Conservation (phyloP, 2,113 vertebrate species). For the Amblyornis subalaris region DNA sequence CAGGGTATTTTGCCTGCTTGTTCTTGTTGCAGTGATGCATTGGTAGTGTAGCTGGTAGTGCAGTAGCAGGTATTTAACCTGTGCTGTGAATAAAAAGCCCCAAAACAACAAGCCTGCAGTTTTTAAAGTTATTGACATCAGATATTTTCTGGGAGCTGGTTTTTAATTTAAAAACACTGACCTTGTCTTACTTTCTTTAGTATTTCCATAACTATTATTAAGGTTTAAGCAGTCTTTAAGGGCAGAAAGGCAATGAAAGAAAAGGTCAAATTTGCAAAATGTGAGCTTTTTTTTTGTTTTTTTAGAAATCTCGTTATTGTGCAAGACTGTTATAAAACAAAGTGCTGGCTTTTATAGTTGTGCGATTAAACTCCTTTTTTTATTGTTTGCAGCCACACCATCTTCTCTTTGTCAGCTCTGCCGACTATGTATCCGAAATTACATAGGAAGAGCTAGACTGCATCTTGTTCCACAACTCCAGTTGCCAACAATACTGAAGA, state of each 20-base stretch:
- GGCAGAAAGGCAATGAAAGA: not conserved
- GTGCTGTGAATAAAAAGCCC: not conserved
- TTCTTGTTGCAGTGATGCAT: not conserved
- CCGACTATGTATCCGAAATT: constrained; percentile 83
- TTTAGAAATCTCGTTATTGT: not conserved
- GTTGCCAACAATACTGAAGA: constrained; percentile 83
- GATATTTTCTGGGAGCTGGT: not conserved
- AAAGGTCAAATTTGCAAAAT: not conserved
- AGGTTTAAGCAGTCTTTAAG: not conserved
- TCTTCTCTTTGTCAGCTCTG: constrained; percentile 87
- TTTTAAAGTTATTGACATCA: not conserved
- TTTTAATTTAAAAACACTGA: not conserved
- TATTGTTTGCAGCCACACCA: constrained; percentile 77
- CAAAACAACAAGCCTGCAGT: not conserved
- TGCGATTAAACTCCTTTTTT: not conserved
- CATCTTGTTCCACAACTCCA: constrained; percentile 87
- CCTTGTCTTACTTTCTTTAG: not conserved
- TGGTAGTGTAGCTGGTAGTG: not conserved
- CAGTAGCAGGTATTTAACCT: not conserved
- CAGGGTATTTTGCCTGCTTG: not conserved
- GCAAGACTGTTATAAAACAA: not conserved
- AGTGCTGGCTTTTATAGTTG: not conserved
- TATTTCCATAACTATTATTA: not conserved
- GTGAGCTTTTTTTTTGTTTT: not conserved
- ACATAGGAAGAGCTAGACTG: constrained; percentile 80